These are phyloP conservation scores for Rallus crepitans DNA, from an alignment of 2,797 vertebrate genomes.

Conservation along the genomic window DNA sequence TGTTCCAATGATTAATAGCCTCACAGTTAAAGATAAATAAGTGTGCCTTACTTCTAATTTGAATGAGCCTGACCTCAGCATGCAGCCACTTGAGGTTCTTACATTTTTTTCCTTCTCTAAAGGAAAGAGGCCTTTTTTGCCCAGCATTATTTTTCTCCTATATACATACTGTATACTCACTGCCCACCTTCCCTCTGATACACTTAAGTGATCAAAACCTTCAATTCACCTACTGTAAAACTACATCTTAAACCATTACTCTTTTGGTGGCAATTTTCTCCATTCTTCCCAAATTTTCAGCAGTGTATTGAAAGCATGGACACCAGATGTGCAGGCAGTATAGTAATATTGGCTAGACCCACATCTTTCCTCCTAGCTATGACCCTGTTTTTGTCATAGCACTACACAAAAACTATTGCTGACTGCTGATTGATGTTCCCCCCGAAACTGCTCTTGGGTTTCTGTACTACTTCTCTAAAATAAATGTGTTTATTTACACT, in stretches of 20 bases:
- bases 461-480: neutral
- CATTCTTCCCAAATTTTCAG: neutral
- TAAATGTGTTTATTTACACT: neutral
- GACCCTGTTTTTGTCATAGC: neutral
- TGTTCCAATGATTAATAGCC: slow-evolving; percentile 55
- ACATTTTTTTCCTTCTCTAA: neutral
- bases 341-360: neutral
- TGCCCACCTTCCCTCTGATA: neutral
- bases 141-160: neutral
- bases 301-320: neutral
- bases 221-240: neutral
- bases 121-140: neutral
- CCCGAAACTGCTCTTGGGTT: neutral
- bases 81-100: neutral
- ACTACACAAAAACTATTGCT: neutral
- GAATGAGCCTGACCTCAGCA: slow-evolving; percentile 49
- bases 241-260: neutral
- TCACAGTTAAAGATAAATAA: slow-evolving; percentile 45
- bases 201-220: neutral
- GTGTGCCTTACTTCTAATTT: slow-evolving; percentile 12
- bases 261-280: neutral
- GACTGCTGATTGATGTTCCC: neutral
- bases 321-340: neutral
- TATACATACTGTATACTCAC: neutral
- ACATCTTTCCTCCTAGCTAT: neutral